Conservation (phyloP, 2,888 invertebrate species). For the Candidula unifasciata region DNA sequence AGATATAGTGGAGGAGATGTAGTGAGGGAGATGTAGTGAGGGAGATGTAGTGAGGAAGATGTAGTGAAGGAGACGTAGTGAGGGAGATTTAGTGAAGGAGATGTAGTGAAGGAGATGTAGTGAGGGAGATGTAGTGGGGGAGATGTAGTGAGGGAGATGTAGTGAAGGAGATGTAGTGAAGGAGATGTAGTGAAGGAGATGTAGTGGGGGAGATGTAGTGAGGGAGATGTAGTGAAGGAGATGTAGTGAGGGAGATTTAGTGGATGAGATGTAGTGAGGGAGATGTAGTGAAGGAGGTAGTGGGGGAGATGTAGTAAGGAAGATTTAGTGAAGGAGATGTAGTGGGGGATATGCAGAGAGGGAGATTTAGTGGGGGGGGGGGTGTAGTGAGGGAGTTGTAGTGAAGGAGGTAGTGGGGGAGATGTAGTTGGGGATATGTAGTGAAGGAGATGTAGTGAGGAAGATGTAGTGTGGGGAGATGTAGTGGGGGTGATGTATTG, state of each 20-base stretch:
- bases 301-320: not conserved
- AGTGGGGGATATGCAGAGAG: too few relatives aligned
- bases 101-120: too few relatives aligned
- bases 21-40: not conserved
- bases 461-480: not conserved
- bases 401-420: not conserved
- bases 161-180: not conserved
- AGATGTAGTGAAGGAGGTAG: not conserved
- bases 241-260: not conserved
- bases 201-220: not conserved
- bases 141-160: not conserved
- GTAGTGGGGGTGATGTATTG: not conserved
- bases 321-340: not conserved
- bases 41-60: not conserved
- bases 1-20: not conserved
- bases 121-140: too few relatives aligned
- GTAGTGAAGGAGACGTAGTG: not conserved
- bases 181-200: not conserved
- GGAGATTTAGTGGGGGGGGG: not conserved
- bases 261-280: not conserved
- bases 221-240: not conserved
- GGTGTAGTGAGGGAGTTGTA: not conserved
- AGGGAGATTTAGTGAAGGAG: not conserved
- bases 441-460: not conserved
- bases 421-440: not conserved